Evolutionary conservation across 2,797 vertebrate genomes (phyloP).

Genomic region (Phataginus tricuspis): DNA sequence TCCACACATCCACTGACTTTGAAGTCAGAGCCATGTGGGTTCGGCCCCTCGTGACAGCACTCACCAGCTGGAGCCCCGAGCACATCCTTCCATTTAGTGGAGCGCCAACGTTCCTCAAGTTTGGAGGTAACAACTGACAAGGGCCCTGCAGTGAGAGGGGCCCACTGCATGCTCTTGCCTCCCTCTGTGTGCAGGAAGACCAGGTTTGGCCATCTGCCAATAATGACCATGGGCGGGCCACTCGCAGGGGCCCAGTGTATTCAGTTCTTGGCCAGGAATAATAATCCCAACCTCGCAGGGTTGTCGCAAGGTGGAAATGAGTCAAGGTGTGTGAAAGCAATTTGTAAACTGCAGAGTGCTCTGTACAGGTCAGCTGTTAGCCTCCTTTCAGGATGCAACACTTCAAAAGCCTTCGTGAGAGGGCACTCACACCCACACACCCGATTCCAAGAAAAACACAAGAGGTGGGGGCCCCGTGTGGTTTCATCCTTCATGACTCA

Average conservation of each 20-base stretch:
- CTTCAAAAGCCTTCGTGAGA: slow-evolving; percentile 48
- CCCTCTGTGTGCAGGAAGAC: neutral
- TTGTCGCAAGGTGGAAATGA: neutral
- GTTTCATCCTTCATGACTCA: slow-evolving; percentile 72
- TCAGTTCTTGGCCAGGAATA: neutral
- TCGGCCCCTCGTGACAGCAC: neutral
- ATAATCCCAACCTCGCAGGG: neutral
- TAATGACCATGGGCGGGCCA: neutral
- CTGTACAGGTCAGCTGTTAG: neutral
- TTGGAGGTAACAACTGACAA: neutral
- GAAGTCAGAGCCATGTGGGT: neutral
- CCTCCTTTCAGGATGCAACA: neutral
- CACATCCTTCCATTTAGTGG: neutral
- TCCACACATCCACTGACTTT: neutral
- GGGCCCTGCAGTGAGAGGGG: neutral
- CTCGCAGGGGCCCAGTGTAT: neutral
- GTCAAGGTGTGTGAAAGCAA: neutral
- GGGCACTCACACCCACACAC: slow-evolving; percentile 17
- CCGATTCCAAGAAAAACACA: slow-evolving; percentile 65
- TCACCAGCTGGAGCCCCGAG: neutral
- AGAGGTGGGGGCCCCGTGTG: slow-evolving; percentile 4
- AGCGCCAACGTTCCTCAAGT: neutral
- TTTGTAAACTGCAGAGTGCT: neutral
- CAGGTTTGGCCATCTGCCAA: neutral
- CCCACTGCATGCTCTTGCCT: neutral